Conservation (phyloP, 2,113 vertebrate genomes). For the Stomatorhinus ivindoensis region DNA sequence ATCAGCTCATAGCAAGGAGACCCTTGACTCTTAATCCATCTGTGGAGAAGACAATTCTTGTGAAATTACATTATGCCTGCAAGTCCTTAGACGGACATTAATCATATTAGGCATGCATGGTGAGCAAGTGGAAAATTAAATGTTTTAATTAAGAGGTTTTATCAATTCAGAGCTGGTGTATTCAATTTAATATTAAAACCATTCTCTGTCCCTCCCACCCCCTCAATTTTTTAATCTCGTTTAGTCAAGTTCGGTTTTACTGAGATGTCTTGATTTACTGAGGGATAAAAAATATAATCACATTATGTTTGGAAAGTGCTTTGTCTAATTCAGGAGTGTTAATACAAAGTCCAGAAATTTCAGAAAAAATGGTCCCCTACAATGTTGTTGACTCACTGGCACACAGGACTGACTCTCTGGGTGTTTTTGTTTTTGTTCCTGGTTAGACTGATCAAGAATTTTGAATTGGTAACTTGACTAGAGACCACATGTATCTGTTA, state of each 20-base stretch:
- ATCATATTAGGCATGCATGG: slow-evolving; percentile 18
- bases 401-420: background rate
- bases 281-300: background rate
- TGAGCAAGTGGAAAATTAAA: slow-evolving; percentile 14
- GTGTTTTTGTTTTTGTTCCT: background rate
- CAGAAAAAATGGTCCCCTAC: background rate
- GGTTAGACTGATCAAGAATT: background rate
- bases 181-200: slow-evolving; percentile 1
- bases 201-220: background rate
- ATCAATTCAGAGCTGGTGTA: background rate
- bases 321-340: background rate
- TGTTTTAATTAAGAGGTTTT: slow-evolving; percentile 23
- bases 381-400: background rate
- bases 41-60: slow-evolving; percentile 12
- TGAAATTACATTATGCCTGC: slow-evolving; percentile 14
- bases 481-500: background rate
- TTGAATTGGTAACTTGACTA: background rate
- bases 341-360: background rate
- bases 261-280: background rate
- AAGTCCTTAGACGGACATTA: slow-evolving; percentile 18
- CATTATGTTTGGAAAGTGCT: background rate
- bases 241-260: background rate
- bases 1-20: background rate
- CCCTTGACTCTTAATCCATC: slow-evolving; percentile 12
- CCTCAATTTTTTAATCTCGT: background rate